Base-by-base conservation (phyloP, 1,140 invertebrate species). In the Anoplophora glabripennis region DNA sequence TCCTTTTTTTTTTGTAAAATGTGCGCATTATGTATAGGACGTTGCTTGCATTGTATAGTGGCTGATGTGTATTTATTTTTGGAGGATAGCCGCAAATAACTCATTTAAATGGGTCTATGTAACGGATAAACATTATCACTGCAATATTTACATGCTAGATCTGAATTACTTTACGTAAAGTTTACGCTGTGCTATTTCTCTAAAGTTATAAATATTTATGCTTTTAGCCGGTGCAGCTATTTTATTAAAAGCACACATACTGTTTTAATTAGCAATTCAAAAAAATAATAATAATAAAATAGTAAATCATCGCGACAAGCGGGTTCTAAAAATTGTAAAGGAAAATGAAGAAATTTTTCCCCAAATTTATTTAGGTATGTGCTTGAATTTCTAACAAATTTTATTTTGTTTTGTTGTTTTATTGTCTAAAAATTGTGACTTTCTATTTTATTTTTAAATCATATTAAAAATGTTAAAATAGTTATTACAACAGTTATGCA, bases 41-140 rank as follows among this genome's bases (percentile, higher is more conserved):
- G 9, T 11, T 53, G 35, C 36, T 44, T 53, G 37, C 33, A 46
- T 35, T 57, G 44, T 56, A 56, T 21, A 35, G 48, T 21, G 15
- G 48, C 35, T 37, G 28, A 47, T 57, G 54, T 46, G 33, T 21
- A 47, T 36, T 18, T 57, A 57, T 46, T 46, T 57, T 45, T 57
- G 48, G 54, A 46, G 11, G 12, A 8, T 37, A 57, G 54, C 44
- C 48, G 48, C 37, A 57, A 57, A 57, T 57, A 57, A 57, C 54
- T 57, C 33, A 46, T 44, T 57, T 57, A 57, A 57, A 57, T 47
- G 35, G 35, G 54, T 48, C 54, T 57, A 57, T 37, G 54, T 45
- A 45, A 47, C 36, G 47, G 18, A 57, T 57, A 56, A 56, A 56
- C 41, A 57, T 57, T 57, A 37, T 14, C 48, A 47, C 48, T 57